phyloP scores from a whole-genome alignment of 2,797 vertebrate genomes.

The Yasuhikotakia modesta region DNA sequence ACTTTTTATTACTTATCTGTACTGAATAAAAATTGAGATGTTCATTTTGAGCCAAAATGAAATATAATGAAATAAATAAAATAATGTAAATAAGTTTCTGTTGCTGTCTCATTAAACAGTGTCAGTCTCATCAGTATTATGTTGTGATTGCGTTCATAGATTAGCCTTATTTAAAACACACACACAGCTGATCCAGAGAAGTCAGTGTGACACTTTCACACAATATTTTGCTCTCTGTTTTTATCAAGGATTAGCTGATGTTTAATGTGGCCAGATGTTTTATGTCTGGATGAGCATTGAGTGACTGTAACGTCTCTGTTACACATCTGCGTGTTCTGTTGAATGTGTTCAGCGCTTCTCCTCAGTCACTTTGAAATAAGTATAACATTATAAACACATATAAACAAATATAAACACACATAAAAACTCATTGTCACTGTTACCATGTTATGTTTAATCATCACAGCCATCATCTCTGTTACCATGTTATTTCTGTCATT shows the following conservation, averaged over 20 bases:
- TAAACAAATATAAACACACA: not conserved
- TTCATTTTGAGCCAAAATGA: too few species aligned
- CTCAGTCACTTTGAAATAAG: not conserved
- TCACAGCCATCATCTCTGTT: not conserved
- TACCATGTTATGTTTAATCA: not conserved
- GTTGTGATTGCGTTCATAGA: too few species aligned
- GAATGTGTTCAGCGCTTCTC: not conserved
- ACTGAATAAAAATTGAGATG: not conserved
- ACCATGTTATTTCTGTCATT: not conserved
- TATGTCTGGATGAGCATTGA: conserved; percentile 23
- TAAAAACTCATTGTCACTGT: not conserved
- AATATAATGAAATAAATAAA: too few species aligned
- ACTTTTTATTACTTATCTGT: not conserved
- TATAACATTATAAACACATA: not conserved
- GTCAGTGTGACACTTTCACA: conserved; percentile 34
- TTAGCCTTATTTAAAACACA: conserved; percentile 15
- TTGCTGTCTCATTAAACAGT: not conserved
- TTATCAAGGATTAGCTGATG: conserved; percentile 30
- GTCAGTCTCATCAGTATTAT: not conserved
- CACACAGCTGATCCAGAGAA: conserved; percentile 31
- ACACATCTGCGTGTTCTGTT: conserved; percentile 4
- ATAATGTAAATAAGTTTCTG: not conserved
- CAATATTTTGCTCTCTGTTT: conserved; percentile 8
- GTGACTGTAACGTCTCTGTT: conserved; percentile 3
- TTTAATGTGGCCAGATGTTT: conserved; percentile 12